Percentiles rank a stretch among this genome's conserved stretches.
phyloP scores from a whole-genome alignment of 1,140 invertebrate genomes.

The Bursaphelenchus mucronatus region DNA sequence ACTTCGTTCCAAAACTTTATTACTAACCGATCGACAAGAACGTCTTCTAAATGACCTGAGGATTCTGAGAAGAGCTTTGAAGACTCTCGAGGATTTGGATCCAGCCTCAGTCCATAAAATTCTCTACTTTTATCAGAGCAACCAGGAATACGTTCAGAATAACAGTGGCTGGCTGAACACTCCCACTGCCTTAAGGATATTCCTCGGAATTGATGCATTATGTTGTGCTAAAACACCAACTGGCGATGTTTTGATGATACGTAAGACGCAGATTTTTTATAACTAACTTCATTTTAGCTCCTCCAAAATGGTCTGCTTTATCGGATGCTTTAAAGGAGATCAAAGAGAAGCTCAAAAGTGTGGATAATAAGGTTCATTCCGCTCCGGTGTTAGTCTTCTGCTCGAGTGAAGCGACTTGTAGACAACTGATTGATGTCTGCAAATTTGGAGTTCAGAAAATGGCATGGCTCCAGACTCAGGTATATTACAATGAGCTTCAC shows the following conservation, averaged over 20 bases:
- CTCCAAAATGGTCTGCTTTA: slow-evolving; percentile 51
- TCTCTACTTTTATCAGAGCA: slow-evolving; percentile 19
- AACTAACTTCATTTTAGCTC: slow-evolving; percentile 25
- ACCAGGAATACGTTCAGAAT: slow-evolving; percentile 34
- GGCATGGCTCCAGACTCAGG: slow-evolving; percentile 37
- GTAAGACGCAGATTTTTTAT: background rate
- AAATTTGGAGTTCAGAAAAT: slow-evolving; percentile 44
- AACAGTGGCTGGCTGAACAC: slow-evolving; percentile 56
- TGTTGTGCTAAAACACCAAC: slow-evolving; percentile 37
- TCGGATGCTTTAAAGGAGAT: slow-evolving; percentile 46
- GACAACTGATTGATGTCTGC: slow-evolving; percentile 46
- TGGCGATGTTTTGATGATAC: slow-evolving; percentile 33
- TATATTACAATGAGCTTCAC: slow-evolving; percentile 14
- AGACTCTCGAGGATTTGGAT: slow-evolving; percentile 52
- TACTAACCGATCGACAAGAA: slow-evolving; percentile 47
- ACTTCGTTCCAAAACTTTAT: slow-evolving; percentile 32
- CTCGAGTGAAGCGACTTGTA: slow-evolving; percentile 41
- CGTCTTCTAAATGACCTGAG: slow-evolving; percentile 47
- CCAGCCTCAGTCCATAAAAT: slow-evolving; percentile 39
- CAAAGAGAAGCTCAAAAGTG: slow-evolving; percentile 18
- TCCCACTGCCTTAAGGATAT: slow-evolving; percentile 45
- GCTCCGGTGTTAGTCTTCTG: slow-evolving; percentile 46
- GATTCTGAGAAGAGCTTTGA: slow-evolving; percentile 39
- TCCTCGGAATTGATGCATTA: slow-evolving; percentile 41
- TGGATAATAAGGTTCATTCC: slow-evolving; percentile 14